phyloP scores from a whole-genome alignment of 1,140 invertebrate genomes.

The Ceratina australensis region DNA sequence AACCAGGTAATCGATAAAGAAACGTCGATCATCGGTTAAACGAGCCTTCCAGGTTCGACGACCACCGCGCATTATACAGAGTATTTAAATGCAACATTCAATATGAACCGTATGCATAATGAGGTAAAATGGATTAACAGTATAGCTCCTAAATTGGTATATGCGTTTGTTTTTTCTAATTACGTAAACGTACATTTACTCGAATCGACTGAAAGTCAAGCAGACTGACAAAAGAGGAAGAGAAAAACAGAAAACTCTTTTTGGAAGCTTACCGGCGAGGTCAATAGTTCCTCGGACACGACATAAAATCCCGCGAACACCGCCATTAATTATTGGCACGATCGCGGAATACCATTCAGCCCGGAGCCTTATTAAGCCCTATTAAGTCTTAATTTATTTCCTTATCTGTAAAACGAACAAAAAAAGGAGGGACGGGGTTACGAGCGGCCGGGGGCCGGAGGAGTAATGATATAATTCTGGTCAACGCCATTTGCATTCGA shows the following conservation, averaged over 20 bases:
- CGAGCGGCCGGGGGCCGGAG: slow-evolving; percentile 12
- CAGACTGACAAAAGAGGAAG: background rate
- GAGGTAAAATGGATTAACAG: background rate
- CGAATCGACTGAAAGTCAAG: slow-evolving; percentile 7
- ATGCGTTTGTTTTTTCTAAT: too few relatives aligned
- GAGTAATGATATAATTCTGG: slow-evolving; percentile 62
- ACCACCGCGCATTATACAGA: background rate
- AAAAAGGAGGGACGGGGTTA: slow-evolving; percentile 21
- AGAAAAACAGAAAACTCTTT: slow-evolving; percentile 3
- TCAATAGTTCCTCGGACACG: slow-evolving; percentile 23
- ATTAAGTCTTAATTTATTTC: slow-evolving; percentile 66
- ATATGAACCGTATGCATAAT: background rate
- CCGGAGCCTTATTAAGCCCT: slow-evolving; percentile 61
- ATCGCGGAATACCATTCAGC: slow-evolving; percentile 59
- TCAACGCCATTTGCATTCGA: slow-evolving; percentile 53
- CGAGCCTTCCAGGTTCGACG: slow-evolving; percentile 51
- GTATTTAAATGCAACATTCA: background rate
- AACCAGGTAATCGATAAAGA: slow-evolving; percentile 66
- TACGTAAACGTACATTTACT: too few relatives aligned
- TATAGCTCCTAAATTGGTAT: too few relatives aligned
- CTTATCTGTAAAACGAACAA: slow-evolving; percentile 59
- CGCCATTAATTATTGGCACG: slow-evolving; percentile 60
- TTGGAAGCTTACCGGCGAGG: slow-evolving; percentile 33
- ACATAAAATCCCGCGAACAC: slow-evolving; percentile 59
- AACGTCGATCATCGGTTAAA: slow-evolving; percentile 70